Base-by-base conservation (phyloP, 2,113 vertebrate species). In the Vulpes ferrilata region DNA sequence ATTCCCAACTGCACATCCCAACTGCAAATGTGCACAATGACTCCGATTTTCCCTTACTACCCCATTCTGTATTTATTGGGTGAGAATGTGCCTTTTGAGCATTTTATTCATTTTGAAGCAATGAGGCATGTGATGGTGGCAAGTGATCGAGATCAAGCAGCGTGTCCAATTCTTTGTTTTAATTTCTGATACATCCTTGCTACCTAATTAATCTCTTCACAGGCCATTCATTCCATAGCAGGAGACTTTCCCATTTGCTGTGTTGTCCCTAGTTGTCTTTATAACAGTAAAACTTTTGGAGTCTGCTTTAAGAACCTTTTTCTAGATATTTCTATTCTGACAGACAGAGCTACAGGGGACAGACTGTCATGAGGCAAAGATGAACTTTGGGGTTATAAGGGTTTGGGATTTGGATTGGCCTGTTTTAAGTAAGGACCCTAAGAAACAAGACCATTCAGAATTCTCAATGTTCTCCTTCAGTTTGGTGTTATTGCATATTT, bases 101-200 rank as follows among this genome's bases (percentile, higher is more conserved):
- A 10, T 78, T 95, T 59, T 22, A 53, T 73, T 88, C 60, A 3
- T 92, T 93, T 65, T 57, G 76, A 93, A 69, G 79, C 69, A 84
- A 11, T 7, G 87, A 64, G 62, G 90, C 59, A 19, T 1, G 27
- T 11, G 38, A 43, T 8, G 1, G 27, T 2, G 30, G 27, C 30
- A 38, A 87, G 65, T 3, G 35, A 25, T 1, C 1, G 4, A 79
- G 57, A 32, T 92, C 64, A 11, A 22, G 69, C 83, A 53, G 30
- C 64, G 3, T 11, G 16, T 60, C 76, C 55, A 32, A 23, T 2
- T 7, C 23, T 78, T 90, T n/a, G 7, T 89, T 95, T 84, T 91
- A 38, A 53, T 89, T 96, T 92, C 96, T 83, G 57, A 2, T 30
- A 43, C 85, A 20, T 69, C 12, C 0, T 8, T 62, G 86, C 71